Conservation (phyloP, 2,888 invertebrate species). For the Volucella inflata region DNA sequence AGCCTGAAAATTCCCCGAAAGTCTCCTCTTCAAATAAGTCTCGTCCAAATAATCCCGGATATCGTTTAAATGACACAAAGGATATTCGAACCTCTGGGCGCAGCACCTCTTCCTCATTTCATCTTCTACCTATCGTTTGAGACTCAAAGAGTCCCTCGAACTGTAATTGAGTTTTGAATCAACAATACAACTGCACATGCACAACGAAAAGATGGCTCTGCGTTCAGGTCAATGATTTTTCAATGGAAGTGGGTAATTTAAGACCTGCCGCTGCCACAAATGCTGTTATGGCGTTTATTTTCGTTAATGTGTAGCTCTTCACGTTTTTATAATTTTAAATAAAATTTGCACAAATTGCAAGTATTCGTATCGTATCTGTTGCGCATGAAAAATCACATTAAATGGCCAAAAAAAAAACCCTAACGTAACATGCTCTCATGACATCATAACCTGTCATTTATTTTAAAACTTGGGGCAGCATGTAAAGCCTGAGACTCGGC, state of each 20-base stretch:
- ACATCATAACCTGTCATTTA: constrained; percentile 15
- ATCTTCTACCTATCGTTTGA: constrained; percentile 32
- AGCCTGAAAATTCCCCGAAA: background rate
- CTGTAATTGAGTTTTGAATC: constrained; percentile 8
- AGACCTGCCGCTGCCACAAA: constrained; percentile 29
- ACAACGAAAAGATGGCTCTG: background rate
- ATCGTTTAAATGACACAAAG: constrained; percentile 39
- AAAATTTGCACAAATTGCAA: constrained; percentile 21
- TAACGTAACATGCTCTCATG: background rate
- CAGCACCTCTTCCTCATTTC: background rate
- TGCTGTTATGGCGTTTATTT: constrained; percentile 45
- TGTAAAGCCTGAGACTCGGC: constrained; percentile 16
- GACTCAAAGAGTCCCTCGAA: constrained; percentile 6
- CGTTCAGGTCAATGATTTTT: constrained; percentile 50
- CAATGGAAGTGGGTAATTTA: constrained; percentile 52
- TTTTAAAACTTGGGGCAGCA: background rate
- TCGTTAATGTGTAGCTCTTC: constrained; percentile 22
- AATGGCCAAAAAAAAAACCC: background rate
- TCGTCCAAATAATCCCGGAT: background rate
- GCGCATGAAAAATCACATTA: constrained; percentile 11
- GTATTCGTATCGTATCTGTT: background rate
- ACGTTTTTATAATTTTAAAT: constrained; percentile 32
- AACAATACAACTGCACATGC: background rate
- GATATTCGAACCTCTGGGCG: background rate
- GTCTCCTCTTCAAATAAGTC: no score